Evolutionary conservation across 2,888 invertebrate genomes (phyloP).

Genomic region (Scaptomyza parva): DNA sequence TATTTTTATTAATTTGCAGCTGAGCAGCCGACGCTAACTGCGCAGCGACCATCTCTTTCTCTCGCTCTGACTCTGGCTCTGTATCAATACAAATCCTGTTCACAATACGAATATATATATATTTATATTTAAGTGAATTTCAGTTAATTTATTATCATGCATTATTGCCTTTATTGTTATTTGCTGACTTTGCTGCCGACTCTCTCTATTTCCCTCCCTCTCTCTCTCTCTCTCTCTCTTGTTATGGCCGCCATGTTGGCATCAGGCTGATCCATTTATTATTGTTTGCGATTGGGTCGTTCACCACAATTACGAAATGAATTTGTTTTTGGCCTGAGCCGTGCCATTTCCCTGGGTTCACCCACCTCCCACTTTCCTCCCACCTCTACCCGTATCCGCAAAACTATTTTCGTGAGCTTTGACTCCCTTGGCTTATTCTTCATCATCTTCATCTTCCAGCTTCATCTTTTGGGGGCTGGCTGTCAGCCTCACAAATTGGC

Average conservation of each 20-base stretch:
- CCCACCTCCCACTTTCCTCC: neutral
- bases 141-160: conserved; percentile 84
- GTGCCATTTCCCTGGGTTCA: conserved; percentile 26
- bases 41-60: conserved; percentile 1
- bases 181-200: conserved; percentile 49
- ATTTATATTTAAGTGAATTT: conserved; percentile 82
- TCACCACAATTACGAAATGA: conserved; percentile 83
- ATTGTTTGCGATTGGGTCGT: conserved; percentile 74
- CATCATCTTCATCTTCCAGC: neutral
- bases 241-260: conserved; percentile 34
- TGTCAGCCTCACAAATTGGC: conserved; percentile 77
- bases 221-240: conserved; percentile 17
- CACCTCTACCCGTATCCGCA: conserved; percentile 34
- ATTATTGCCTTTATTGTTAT: conserved; percentile 82
- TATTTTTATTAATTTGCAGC: conserved; percentile 85
- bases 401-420: conserved; percentile 46
- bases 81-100: conserved; percentile 38
- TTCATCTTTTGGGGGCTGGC: conserved; percentile 44
- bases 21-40: conserved; percentile 59
- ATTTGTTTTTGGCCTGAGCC: conserved; percentile 71
- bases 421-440: conserved; percentile 40
- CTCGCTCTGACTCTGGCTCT: neutral
- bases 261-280: conserved; percentile 57
- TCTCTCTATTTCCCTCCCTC: conserved; percentile 12
- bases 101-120: conserved; percentile 23